Base-by-base conservation (phyloP, 2,797 vertebrate species). In the Phrynocephalus guinanensis region DNA sequence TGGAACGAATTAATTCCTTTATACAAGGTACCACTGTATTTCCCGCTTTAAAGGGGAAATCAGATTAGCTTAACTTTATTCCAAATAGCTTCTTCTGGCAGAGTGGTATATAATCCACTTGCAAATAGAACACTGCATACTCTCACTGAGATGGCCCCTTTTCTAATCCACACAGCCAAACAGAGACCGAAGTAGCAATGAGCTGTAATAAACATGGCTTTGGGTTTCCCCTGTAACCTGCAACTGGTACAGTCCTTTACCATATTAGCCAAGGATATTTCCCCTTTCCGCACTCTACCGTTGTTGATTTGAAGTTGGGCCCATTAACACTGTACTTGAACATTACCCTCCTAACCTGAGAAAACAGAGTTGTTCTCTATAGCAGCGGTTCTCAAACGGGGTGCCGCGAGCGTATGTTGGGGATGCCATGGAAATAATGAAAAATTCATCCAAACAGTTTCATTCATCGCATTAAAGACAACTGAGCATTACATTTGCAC, bases 1-100 rank as follows among this genome's bases (percentile, higher is more conserved):
- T 33, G 33, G 33, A 33, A 33, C 33, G 2, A 33, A 33, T 33
- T 33, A 33, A 33, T 33, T 33, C 33, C 33, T 33, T 33, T 33
- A 33, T 33, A 33, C 33, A 33, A 33, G 33, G 33, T 33, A 33
- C 33, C 33, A 33, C 33, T 33, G 33, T 50, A 68, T 16, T 52
- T 72, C n/a, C 68, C 30, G 24, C 48, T 71, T 72, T 18, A 13
- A 26, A 83, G 82, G 30, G 48, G 68, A 83, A 83, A 83, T 83
- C 82, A 72, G 82, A 83, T 72, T 83, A 83, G 44, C n/a, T 83
- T 24, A 72, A 30, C 70, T 30, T 72, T 56, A 33, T 33, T 72
- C 52, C 50, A 56, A 44, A 83, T n/a, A 52, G 68, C 68, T 50
- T 56, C 44, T 72, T 24, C 18, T 13, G 48, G 28, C n/a, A 83